These are phyloP conservation scores for Tillus elongatus DNA, from an alignment of 2,888 invertebrate species.

Conservation along the genomic window DNA sequence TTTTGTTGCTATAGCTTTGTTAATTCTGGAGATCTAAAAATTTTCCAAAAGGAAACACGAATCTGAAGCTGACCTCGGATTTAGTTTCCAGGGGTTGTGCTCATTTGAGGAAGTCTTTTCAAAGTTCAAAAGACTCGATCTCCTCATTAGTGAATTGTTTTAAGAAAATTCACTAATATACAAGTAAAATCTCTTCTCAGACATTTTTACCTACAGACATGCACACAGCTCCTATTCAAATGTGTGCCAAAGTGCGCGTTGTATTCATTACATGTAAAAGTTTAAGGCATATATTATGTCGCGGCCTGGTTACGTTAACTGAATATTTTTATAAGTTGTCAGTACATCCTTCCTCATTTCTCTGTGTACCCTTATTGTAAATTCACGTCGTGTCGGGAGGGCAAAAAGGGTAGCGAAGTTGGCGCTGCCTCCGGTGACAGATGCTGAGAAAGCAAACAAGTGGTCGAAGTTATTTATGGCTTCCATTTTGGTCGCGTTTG, in stretches of 20 bases:
- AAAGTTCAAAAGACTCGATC: no score
- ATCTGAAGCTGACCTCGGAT: no score
- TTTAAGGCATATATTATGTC: conserved; percentile 22
- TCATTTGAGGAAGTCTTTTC: no score
- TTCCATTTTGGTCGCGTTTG: conserved; percentile 32
- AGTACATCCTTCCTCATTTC: conserved; percentile 26
- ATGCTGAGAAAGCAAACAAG: conserved; percentile 39
- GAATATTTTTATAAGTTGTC: conserved; percentile 25
- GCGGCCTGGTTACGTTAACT: conserved; percentile 19
- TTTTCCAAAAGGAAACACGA: no score
- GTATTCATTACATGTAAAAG: conserved; percentile 21
- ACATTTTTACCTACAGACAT: no score
- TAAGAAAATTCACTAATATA: no score
- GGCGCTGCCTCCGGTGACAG: conserved; percentile 31
- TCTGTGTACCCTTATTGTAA: conserved; percentile 25
- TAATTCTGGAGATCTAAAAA: no score
- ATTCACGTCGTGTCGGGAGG: conserved; percentile 25
- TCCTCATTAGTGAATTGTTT: no score
- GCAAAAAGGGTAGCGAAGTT: conserved; percentile 24
- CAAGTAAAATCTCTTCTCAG: no score
- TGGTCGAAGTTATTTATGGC: conserved; percentile 40
- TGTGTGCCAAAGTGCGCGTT: conserved; percentile 1
- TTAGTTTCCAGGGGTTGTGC: no score
- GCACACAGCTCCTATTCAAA: neutral
- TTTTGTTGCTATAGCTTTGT: no score